Conservation (phyloP, 2,797 vertebrate genomes). For the Paratrypauchen microcephalus region DNA sequence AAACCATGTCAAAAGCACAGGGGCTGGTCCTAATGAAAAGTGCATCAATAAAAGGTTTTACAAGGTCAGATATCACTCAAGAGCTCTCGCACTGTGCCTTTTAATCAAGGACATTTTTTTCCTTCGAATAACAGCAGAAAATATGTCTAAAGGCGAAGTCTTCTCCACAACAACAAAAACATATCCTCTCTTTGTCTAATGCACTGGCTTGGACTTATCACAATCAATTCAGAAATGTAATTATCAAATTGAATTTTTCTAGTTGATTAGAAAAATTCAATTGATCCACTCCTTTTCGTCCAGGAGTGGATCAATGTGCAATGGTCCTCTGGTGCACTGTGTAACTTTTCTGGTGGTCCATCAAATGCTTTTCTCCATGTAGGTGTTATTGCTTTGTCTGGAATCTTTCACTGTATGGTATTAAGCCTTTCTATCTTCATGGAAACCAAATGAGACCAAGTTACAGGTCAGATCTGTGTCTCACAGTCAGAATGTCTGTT, state of each 20-base stretch:
- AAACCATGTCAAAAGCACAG: conserved; percentile 21
- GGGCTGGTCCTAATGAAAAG: conserved; percentile 36
- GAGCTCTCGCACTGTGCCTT: not conserved
- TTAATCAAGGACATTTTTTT: conserved; percentile 23
- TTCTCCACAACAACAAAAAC: conserved; percentile 31
- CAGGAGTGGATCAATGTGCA: no score
- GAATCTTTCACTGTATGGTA: no score
- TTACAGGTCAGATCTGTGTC: no score
- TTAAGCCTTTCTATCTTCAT: no score
- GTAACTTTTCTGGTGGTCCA: no score
- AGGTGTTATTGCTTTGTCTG: no score
- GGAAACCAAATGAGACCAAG: no score
- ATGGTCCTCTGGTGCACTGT: no score
- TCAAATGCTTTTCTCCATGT: no score
- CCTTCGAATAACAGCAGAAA: conserved; percentile 14
- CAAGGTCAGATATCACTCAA: conserved; percentile 32
- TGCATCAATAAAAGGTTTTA: conserved; percentile 40
- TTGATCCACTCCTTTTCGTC: no score
- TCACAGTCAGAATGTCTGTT: no score
- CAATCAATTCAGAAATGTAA: not conserved
- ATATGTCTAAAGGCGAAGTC: conserved; percentile 17
- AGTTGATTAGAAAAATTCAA: no score
- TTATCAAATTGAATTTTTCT: not conserved
- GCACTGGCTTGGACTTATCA: conserved; percentile 8
- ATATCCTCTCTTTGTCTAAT: conserved; percentile 31